Conservation (phyloP, 1,140 invertebrate genomes). For the Megathymus violae region DNA sequence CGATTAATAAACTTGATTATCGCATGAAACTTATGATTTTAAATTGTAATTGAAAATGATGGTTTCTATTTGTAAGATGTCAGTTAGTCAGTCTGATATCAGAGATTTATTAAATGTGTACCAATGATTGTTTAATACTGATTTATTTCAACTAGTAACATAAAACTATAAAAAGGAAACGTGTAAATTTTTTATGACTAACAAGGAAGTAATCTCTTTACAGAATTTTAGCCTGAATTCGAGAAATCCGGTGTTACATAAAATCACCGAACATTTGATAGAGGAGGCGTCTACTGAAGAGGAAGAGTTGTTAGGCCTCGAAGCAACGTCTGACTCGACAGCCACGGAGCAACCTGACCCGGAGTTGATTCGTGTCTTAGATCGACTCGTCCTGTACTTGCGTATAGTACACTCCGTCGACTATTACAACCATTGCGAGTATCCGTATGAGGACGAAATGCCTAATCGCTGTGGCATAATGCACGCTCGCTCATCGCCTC, state of each 20-base stretch:
- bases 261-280: conserved; percentile 99
- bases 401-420: conserved; percentile 99
- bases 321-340: conserved; percentile 83
- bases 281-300: conserved; percentile 99
- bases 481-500: conserved; percentile 95
- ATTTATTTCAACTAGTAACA: no score
- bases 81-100: no score
- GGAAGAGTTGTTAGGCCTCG: conserved; percentile 95
- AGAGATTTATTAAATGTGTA: no score
- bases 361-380: conserved; percentile 86
- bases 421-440: conserved; percentile 99
- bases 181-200: no score
- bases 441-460: conserved; percentile 99
- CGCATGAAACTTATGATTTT: no score
- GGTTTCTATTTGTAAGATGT: no score
- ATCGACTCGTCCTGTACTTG: conserved; percentile 95
- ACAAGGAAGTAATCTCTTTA: conserved; percentile 34
- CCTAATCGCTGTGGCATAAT: conserved; percentile 99
- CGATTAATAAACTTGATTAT: no score
- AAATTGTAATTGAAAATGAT: no score
- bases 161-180: no score
- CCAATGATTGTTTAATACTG: no score
- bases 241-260: conserved; percentile 97
- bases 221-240: conserved; percentile 92
- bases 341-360: conserved; percentile 83